Evolutionary conservation across 2,888 invertebrate species (phyloP), one percentile per base, ranked within the genome.

Genomic region (Empis livida): DNA sequence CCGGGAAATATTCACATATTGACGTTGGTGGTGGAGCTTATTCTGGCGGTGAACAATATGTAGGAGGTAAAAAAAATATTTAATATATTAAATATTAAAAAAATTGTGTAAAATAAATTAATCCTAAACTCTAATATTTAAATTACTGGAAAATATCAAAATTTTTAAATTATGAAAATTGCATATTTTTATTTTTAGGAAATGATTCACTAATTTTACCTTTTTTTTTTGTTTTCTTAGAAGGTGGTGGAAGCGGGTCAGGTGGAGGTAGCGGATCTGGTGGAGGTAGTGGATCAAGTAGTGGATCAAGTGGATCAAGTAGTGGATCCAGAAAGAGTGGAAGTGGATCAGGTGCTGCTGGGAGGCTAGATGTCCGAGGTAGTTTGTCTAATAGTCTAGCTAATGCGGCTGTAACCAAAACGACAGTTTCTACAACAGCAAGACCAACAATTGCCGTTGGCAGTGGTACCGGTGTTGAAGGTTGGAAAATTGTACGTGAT

Each of bases 401-500:
- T 13, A 27, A 20, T 15, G 13, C 45, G 10, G 42, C 44, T 37
- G 15, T 16, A 40, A 14, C 10, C 44, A 13, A 15, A 6, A 23
- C 48, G 15, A 38, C 51, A 11, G 15, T 41, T 5, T 11, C 38
- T 10, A 14, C 37, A 15, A 14, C 48, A 15, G 39, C 45, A 35
- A 32, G 44, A 17, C 51, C 54, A n/a, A 16, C 37, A 32, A 46
- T 41, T 44, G 47, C 42, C 51, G 17, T 39, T 9, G 67, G 67
- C 43, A 60, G 59, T 1, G 63, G 61, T 8, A 55, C 61, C 46
- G 70, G 71, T 35, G 68, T 70, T 32, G 62, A 63, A 40, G 68
- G 71, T 23, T 77, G 76, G 58, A 66, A 65, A 51, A 77, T 77
- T 35, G 56, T 80, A 5, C 71, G 73, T 38, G 73, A 76, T 55